Evolutionary conservation across 2,797 vertebrate species (phyloP), one percentile per base, ranked within the genome.

Genomic region (Dendrocincla fuliginosa): DNA sequence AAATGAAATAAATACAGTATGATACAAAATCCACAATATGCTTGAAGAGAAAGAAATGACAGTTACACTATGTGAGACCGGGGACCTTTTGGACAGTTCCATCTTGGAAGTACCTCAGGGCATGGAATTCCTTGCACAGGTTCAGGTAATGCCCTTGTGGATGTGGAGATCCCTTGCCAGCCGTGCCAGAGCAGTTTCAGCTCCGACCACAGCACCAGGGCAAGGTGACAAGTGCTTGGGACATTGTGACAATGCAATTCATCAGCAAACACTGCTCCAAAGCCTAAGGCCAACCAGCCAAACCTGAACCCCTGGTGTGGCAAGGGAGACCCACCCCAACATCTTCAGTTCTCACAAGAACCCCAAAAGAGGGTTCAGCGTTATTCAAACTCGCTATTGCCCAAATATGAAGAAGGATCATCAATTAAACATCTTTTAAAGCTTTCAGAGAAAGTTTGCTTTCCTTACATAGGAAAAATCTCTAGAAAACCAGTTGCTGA

Each of bases 1-100:
- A 98, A 98, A 99, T 98, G 98, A 99, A 99, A 99, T 99, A 99
- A 99, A 99, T 99, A 99, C 98, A 99, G 97, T 98, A 99, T 99
- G 98, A 98, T 99, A 99, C 99, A 99, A 98, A 99, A 98, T 99
- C 97, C 98, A 98, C 98, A 99, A 98, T 98, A 98, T 98, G 98
- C 98, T 98, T 98, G 96, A 96, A 90, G 98, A 98, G 98, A 96
- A 97, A 95, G 85, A 96, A 97, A 95, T 77, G 94, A 97, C 92
- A 85, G 95, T 97, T 95, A 97, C 84, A 86, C 95, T 96, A 96
- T 96, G 87, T 87, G 93, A 93, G 84, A 95, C 44, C 20, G 84
- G 94, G 87, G 96, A 87, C 69, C 76, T 91, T 94, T 87, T 84
- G 92, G 65, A 79, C 32, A 83, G 68, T 93, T 84, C 89, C 76